Evolutionary conservation across 2,888 invertebrate genomes (phyloP).

Genomic region (Panzeria rudis): DNA sequence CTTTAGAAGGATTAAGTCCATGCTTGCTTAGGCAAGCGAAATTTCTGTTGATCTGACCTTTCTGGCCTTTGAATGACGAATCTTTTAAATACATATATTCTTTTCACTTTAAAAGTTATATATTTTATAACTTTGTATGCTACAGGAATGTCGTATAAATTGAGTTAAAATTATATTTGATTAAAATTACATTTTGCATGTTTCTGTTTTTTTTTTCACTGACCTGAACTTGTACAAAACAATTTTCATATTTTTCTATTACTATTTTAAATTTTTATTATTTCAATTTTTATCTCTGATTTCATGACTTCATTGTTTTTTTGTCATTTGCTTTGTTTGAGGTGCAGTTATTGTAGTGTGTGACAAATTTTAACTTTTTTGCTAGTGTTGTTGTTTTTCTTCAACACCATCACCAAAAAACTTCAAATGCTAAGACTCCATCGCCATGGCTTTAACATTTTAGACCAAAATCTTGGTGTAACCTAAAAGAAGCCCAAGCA

Average conservation of each 20-base stretch:
- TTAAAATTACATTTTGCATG: conserved; percentile 17
- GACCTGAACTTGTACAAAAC: conserved; percentile 53
- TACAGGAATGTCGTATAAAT: neutral
- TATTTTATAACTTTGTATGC: too few relatives aligned
- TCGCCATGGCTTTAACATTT: conserved; percentile 16
- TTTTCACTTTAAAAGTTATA: too few relatives aligned
- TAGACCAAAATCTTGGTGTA: conserved; percentile 38
- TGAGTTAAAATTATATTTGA: conserved; percentile 2
- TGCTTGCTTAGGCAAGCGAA: too few relatives aligned
- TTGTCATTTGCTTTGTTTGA: conserved; percentile 38
- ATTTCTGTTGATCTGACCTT: too few relatives aligned
- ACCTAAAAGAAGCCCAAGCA: conserved; percentile 51
- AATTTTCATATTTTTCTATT: conserved; percentile 63
- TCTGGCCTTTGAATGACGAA: too few relatives aligned
- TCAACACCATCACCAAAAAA: conserved; percentile 32
- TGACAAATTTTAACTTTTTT: conserved; percentile 68
- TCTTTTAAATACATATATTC: too few relatives aligned
- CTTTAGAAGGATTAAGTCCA: too few relatives aligned
- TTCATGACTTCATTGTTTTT: conserved; percentile 71
- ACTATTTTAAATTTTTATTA: conserved; percentile 28
- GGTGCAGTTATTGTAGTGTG: conserved; percentile 71
- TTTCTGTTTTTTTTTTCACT: conserved; percentile 1
- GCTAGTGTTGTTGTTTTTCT: neutral
- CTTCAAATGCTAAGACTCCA: conserved; percentile 16
- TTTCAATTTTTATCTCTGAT: conserved; percentile 65